Base-by-base conservation (phyloP, 2,888 invertebrate genomes). In the Criorhina ranunculi region DNA sequence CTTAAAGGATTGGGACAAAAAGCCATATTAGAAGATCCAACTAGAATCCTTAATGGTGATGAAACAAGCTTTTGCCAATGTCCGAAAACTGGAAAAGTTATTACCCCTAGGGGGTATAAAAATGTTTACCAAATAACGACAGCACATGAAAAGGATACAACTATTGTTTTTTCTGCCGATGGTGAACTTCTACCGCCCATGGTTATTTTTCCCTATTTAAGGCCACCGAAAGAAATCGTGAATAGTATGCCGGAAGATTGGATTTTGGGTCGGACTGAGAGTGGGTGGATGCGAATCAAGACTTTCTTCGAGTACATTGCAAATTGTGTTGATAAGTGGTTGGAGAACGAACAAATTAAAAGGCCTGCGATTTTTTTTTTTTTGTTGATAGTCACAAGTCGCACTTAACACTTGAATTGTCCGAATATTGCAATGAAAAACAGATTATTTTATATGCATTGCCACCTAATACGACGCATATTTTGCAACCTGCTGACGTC, bases 71-170 rank as follows among this genome's bases (percentile, higher is more conserved):
- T 66, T 55, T 46, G 55, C 33, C 17, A 75, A 9, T 76, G 57
- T n/a, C 70, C 76, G 15, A 86, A 76, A 57, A 70, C 81, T 31
- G 78, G 60, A 0, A 78, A 64, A 78, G 69, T 69, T 17, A 51
- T 75, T 44, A 78, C 75, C 1, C 67, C 82, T 0, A 82, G 59
- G 40, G 81, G 81, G 2, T 83, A 73, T 17, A 83, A 67, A 69
- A 83, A 83, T 24, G 73, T 73, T 29, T 83, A 78, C 7, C 53
- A 72, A 15, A 64, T 59, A 12, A 8, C 11, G 17, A 60, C 53
- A 12, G 77, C 55, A 12, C 77, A 59, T 53, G 77, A 83, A 67
- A 73, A 77, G 12, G 75, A 75, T n/a, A 64, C 69, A 0, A 7
- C 24, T 70, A 70, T 75, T 11, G 67, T 75, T 60, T 80, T 75